A percentile compares a stretch with the other conserved stretches of the same genome.
Conservation (phyloP, 2,797 vertebrate species). For the Notolabrus celidotus region DNA sequence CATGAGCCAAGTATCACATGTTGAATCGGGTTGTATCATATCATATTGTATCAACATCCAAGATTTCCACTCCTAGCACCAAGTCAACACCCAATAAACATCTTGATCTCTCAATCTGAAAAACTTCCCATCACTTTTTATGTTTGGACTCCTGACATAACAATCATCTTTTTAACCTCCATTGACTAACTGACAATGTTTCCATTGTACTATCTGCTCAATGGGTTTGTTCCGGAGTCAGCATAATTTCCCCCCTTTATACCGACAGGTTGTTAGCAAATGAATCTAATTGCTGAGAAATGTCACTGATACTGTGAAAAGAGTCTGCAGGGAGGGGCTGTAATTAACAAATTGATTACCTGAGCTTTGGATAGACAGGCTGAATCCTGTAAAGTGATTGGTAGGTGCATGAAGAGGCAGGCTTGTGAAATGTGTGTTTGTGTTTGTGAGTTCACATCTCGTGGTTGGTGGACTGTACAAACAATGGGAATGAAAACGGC, state of each 20-base stretch:
- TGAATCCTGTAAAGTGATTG: conserved; percentile 59
- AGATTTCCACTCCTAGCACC: too few relatives aligned
- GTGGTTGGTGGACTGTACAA: conserved; percentile 32
- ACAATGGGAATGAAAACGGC: conserved; percentile 39
- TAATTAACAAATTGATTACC: conserved; percentile 82
- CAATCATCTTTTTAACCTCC: too few relatives aligned
- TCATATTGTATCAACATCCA: too few relatives aligned
- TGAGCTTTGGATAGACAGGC: conserved; percentile 63
- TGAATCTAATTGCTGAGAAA: conserved; percentile 72
- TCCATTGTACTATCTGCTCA: conserved; percentile 58
- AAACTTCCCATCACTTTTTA: too few relatives aligned
- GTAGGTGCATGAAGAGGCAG: conserved; percentile 23
- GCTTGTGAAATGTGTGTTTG: background rate
- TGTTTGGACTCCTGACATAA: too few relatives aligned
- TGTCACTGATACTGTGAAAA: conserved; percentile 77
- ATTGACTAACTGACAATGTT: conserved; percentile 61
- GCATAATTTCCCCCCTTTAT: conserved; percentile 46
- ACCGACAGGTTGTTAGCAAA: too few relatives aligned
- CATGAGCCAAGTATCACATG: too few relatives aligned
- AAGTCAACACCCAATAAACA: too few relatives aligned
- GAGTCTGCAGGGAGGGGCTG: conserved; percentile 66
- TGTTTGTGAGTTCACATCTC: conserved; percentile 9
- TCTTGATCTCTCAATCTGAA: too few relatives aligned
- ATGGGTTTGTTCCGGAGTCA: conserved; percentile 48
- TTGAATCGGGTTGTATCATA: too few relatives aligned